Evolutionary conservation across 2,797 vertebrate species (phyloP), one percentile per base, ranked within the genome.

Genomic region (Phyllotis vaccarum): DNA sequence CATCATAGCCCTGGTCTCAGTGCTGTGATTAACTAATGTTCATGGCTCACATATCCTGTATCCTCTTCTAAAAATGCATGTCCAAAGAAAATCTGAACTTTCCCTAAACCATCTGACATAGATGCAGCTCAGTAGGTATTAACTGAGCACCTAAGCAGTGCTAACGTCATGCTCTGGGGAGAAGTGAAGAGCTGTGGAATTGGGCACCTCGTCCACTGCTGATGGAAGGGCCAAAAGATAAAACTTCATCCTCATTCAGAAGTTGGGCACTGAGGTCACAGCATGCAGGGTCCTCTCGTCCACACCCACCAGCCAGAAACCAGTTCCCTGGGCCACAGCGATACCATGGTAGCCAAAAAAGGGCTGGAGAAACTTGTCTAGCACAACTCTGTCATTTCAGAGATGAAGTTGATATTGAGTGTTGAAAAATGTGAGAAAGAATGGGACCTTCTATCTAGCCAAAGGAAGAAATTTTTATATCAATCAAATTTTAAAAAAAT

Each of bases 21-120:
- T 8, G 43, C 52, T 89, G n/a, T 52, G 43, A 66, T 64, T n/a
- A 66, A 58, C 58, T 58, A 79, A 46, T 10, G 9, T 11, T 72
- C 3, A 6, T 3, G 21, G 7, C 56, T 75, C 52, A 92, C 43
- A 68, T 58, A 85, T 29, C 87, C 92, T 13, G 8, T 5, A 14
- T 58, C n/a, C 31, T 70, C 62, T 87, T 58, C 64, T 94, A 58
- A 75, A 91, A 93, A 90, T 3, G 24, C 19, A 66, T 46, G 16
- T 27, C 24, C 13, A 58, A 75, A 62, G 52, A 86, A 93, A 92
- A 80, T 3, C 22, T 12, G 16, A 9, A 17, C 49, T 43, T 29
- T 22, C 89, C 62, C 54, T 31, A 76, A 88, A 8, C 43, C 95
- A 52, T 31, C 29, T 76, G 43, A 64, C 64, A 70, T 89, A 97